These are phyloP conservation scores for Bufo gargarizans DNA, from an alignment of 2,113 vertebrate genomes.

Conservation along the genomic window DNA sequence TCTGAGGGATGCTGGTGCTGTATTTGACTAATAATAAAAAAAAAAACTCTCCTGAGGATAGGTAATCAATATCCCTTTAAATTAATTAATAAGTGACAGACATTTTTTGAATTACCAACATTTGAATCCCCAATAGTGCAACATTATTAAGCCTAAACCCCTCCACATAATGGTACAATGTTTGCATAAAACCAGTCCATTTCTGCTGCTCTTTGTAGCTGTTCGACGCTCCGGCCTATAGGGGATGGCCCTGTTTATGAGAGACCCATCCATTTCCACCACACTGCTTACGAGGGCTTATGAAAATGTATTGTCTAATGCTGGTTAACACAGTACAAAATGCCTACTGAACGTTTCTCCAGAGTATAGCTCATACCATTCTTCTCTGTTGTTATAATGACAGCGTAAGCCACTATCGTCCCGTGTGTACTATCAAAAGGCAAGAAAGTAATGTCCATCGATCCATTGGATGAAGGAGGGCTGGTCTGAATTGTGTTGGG, in stretches of 20 bases:
- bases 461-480: conserved; percentile 65
- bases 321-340: not conserved
- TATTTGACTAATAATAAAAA: too few relatives aligned
- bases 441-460: conserved; percentile 67
- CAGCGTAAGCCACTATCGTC: conserved; percentile 76
- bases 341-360: not conserved
- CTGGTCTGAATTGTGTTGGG: not conserved
- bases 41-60: too few relatives aligned
- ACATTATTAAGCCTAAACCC: too few relatives aligned
- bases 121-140: too few relatives aligned
- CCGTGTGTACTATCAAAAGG: conserved; percentile 72
- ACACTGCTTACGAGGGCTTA: not conserved
- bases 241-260: not conserved
- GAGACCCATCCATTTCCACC: not conserved
- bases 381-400: conserved; percentile 72
- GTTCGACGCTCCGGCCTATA: not conserved
- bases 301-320: not conserved
- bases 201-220: not conserved
- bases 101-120: too few relatives aligned
- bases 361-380: conserved; percentile 63
- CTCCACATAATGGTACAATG: too few relatives aligned
- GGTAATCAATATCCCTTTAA: too few relatives aligned
- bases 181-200: not conserved
- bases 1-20: too few relatives aligned
- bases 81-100: too few relatives aligned